Evolutionary conservation across 2,113 vertebrate species (phyloP), one percentile per base, ranked within the genome.

Genomic region (Melanostigma gelatinosum): DNA sequence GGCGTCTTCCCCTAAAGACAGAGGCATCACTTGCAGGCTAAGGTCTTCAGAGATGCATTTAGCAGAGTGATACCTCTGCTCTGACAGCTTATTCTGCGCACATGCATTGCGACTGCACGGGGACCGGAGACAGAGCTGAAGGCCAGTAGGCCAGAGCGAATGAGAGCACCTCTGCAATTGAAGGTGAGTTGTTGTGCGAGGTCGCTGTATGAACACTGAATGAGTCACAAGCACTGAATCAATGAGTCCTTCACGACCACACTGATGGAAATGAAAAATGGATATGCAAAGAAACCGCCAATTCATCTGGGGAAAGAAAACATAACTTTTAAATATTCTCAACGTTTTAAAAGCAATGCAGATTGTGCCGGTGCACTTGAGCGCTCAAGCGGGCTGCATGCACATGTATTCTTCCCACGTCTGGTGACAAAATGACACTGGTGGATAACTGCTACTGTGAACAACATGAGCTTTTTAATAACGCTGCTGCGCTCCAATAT

Each of bases 161-260:
- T 34, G 82, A 75, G 77, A 84, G 62, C 86, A 77, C 78, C 85
- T 66, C 79, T 61, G 84, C 89, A 77, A 82, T 40, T 71, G 84
- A 85, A 70, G 83, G 85, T 79, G 86, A 90, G 75, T 70, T 82
- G 74, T 73, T 83, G 77, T 46, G 77, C 83, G 89, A 83, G 88
- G 92, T 93, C 88, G 83, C 76, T 62, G 83, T 54, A 87, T 92
- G 85, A 92, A 93, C 92, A 87, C 75, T 46, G 76, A 85, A 89
- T 85, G 70, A 88, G 80, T 54, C 76, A 54, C 72, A 58, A 68
- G 88, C n/a, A 75, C 79, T 66, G 66, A 89, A 88, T 86, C 80
- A 77, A 80, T 79, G 65, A 69, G 46, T 64, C 54, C 73, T 74
- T 78, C 72, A 38, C 11, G 1, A 74, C 46, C 62, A 34, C 77